A percentile compares a stretch with the other conserved stretches of the same genome.
Conservation (phyloP, 64 coral and sea anemone genomes). For the Porites australiensis region DNA sequence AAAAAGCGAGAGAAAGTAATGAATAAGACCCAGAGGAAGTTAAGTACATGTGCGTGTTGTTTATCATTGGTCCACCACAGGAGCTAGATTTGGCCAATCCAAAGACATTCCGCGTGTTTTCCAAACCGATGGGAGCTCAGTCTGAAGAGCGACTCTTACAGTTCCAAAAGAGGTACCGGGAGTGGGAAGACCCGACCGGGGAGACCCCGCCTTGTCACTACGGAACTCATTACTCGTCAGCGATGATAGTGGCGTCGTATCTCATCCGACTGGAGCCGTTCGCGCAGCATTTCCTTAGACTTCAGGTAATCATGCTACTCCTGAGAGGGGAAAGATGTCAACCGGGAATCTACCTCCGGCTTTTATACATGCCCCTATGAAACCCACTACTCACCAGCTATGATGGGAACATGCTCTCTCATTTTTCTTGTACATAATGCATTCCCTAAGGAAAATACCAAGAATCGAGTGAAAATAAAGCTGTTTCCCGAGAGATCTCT, state of each 20-base stretch:
- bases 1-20: no score
- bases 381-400: no score
- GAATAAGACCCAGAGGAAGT: no score
- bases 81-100: conserved; percentile 90
- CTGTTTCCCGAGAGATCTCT: no score
- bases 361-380: background rate
- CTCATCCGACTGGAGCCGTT: conserved; percentile 98
- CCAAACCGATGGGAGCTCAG: conserved; percentile 97
- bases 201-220: conserved; percentile 96
- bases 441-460: no score
- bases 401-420: no score
- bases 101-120: conserved; percentile 90
- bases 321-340: no score
- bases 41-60: no score
- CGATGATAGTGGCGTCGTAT: conserved; percentile 97
- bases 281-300: conserved; percentile 88
- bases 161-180: conserved; percentile 84
- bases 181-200: conserved; percentile 95
- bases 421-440: no score
- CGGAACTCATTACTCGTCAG: conserved; percentile 95
- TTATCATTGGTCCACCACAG: conserved; percentile 4
- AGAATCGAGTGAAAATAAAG: no score
- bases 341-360: no score
- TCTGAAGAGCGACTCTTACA: conserved; percentile 72
- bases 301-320: conserved; percentile 73